phyloP scores from a whole-genome alignment of 2,113 vertebrate genomes.

The Chloroceryle aenea region DNA sequence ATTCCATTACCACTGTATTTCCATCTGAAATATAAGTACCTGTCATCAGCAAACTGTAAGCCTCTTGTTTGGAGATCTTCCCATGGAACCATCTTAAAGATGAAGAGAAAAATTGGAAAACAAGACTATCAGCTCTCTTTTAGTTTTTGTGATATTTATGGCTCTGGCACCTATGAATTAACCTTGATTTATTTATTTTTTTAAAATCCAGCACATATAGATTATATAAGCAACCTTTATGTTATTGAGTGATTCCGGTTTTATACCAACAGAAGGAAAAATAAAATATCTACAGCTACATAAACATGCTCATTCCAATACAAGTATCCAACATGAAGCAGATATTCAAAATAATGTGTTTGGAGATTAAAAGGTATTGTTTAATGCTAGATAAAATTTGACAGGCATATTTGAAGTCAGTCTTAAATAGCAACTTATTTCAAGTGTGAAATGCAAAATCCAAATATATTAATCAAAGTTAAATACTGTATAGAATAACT shows the following conservation, averaged over 20 bases:
- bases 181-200: background rate
- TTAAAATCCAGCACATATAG: background rate
- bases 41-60: constrained; percentile 96
- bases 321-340: background rate
- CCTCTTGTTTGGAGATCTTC: constrained; percentile 97
- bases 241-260: background rate
- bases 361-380: background rate
- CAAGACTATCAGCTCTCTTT: constrained; percentile 14
- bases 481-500: background rate
- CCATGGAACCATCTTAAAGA: constrained; percentile 95
- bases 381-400: background rate
- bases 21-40: constrained; percentile 76
- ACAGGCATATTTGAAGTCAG: background rate
- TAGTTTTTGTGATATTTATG: background rate
- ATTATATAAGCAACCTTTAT: background rate
- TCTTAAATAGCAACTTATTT: background rate
- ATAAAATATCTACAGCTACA: constrained; percentile 1
- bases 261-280: constrained; percentile 25
- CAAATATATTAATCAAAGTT: background rate
- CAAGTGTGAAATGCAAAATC: background rate
- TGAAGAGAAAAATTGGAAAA: constrained; percentile 62
- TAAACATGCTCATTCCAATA: background rate
- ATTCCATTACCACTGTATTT: background rate
- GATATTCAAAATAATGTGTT: background rate
- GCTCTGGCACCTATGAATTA: constrained; percentile 7